Base-by-base conservation (phyloP, 2,888 invertebrate species). In the Thalpophila matura region DNA sequence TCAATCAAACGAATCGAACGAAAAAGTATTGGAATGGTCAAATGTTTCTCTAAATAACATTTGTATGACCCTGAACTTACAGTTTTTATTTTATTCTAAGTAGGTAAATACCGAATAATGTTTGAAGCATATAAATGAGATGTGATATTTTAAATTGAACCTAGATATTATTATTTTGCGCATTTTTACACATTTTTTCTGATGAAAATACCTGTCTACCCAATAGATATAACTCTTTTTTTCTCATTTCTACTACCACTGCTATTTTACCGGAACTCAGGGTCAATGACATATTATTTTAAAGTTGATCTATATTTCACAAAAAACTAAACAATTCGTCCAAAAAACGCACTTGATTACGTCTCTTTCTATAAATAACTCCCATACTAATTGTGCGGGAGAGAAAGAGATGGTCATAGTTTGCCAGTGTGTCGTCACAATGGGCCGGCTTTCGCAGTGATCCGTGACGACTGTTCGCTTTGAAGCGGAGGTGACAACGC, bases 231-330 rank as follows among this genome's bases (percentile, higher is more conserved):
- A 50, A 56, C 49, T 51, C 12, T 73, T 62, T 77, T 80, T 84
- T 78, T 66, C 51, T 56, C 38, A 67, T 75, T 80, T 72, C 70
- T 62, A 72, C 58, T 72, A 74, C 77, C 77, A 74, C 58, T 77
- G 78, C 80, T 79, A 85, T 82, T 85, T 86, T 84, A 81, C 81
- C 79, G 74, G 78, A 85, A 82, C 80, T 74, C 74, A 29, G 63
- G 93, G 89, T 93, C 92, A 93, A 87, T 86, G 94, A 93, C 93
- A 88, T 86, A 89, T 90, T 90, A 91, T 91, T 91, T 89, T 86
- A 89, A 89, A 88, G 87, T 89, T 92, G 92, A 91, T 94, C 94
- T 93, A 92, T 91, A 93, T 93, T 91, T 89, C 83, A 90, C 88
- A 91, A 93, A 93, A 92, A 93, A 90, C 83, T 65, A 80, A 85